phyloP scores from a whole-genome alignment of 2,888 invertebrate genomes.

The Pollenia amentaria region DNA sequence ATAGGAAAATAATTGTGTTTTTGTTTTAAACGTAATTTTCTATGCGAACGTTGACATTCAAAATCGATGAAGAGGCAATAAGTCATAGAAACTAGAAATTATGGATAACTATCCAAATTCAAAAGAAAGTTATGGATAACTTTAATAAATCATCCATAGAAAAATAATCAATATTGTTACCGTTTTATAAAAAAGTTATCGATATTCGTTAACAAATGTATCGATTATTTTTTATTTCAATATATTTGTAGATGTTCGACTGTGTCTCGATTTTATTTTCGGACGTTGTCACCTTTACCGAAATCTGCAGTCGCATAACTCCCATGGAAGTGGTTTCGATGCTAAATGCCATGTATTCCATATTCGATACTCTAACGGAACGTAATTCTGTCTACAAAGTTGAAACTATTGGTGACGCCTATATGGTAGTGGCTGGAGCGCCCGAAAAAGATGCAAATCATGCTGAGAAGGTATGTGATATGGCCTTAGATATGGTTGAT shows the following conservation, averaged over 20 bases:
- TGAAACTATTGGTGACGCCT: conserved; percentile 99
- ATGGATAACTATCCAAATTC: no score
- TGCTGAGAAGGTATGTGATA: conserved; percentile 95
- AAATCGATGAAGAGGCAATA: no score
- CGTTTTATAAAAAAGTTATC: neutral
- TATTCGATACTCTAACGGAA: conserved; percentile 97
- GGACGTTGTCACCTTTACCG: conserved; percentile 98
- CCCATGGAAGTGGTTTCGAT: conserved; percentile 99
- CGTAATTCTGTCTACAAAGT: conserved; percentile 98
- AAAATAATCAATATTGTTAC: neutral
- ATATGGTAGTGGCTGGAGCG: conserved; percentile 98
- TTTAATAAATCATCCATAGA: neutral
- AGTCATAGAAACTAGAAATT: no score
- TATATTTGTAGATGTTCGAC: conserved; percentile 93
- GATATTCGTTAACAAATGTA: neutral
- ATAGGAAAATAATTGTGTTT: no score
- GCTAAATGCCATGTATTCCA: conserved; percentile 98
- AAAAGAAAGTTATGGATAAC: neutral
- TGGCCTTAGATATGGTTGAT: conserved; percentile 98
- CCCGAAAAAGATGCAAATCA: conserved; percentile 95
- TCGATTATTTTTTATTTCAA: neutral
- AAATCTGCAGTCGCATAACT: conserved; percentile 97
- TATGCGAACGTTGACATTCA: no score
- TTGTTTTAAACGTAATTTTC: no score
- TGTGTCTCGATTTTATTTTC: conserved; percentile 98